Conservation (phyloP, 2,797 vertebrate genomes). For the Scolopax rusticola region DNA sequence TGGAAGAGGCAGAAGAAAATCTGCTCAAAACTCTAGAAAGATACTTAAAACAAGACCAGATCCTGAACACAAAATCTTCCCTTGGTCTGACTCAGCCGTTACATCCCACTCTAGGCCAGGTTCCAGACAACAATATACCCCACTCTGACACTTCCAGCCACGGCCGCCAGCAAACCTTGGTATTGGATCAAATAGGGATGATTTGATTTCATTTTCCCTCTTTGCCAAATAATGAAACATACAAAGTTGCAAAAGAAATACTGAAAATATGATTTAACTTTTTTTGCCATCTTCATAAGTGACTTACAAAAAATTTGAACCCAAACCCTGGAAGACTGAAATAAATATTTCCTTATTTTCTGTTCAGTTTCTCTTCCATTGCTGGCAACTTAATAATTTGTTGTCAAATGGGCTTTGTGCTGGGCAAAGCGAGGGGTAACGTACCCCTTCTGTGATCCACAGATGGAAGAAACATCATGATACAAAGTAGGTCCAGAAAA, state of each 20-base stretch:
- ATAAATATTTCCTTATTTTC: not conserved
- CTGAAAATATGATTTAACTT: not conserved
- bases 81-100: not conserved
- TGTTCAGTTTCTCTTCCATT: not conserved
- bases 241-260: not conserved
- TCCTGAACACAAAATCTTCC: not conserved
- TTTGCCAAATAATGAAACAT: constrained; percentile 20
- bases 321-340: not conserved
- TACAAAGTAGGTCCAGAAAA: not conserved
- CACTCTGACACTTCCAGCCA: not conserved
- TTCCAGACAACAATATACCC: constrained; percentile 19
- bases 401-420: not conserved
- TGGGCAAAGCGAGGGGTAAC: not conserved
- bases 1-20: not conserved
- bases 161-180: constrained; percentile 28
- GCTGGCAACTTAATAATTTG: not conserved
- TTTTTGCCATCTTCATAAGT: not conserved
- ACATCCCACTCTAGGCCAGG: not conserved
- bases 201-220: not conserved
- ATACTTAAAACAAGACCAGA: not conserved
- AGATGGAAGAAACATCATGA: not conserved
- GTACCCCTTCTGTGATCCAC: not conserved
- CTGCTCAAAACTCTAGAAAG: not conserved
- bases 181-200: not conserved
- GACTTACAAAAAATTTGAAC: not conserved